Conservation (phyloP, 2,888 invertebrate genomes). For the Amphipyra berbera region DNA sequence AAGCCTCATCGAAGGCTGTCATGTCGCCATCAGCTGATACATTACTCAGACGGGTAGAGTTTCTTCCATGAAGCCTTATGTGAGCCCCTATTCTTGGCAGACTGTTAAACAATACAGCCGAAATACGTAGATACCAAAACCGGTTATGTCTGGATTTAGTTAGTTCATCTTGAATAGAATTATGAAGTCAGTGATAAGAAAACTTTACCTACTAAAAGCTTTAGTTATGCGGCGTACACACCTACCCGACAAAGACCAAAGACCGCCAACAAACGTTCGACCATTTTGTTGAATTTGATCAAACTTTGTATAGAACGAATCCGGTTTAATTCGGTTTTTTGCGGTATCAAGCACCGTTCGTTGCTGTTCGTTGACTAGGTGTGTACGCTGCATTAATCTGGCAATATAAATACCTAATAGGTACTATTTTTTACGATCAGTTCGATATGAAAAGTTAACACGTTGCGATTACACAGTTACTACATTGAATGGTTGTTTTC, state of each 20-base stretch:
- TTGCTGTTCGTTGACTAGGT: no score
- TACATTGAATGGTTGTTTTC: background rate
- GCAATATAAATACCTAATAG: no score
- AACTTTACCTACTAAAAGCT: background rate
- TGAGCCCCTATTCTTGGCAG: conserved; percentile 23
- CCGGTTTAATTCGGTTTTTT: no score
- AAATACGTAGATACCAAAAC: conserved; percentile 33
- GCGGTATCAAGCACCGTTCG: no score
- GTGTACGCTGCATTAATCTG: no score
- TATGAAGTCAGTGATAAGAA: background rate
- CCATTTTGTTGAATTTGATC: no score
- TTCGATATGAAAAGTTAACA: background rate
- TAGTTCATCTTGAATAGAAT: background rate
- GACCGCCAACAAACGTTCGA: no score
- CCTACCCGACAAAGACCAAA: no score
- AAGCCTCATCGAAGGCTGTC: conserved; percentile 69
- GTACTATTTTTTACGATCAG: no score
- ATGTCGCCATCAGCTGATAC: conserved; percentile 67
- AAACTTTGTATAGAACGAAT: no score
- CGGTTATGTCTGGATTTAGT: conserved; percentile 3
- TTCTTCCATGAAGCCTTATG: conserved; percentile 56
- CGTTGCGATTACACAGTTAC: background rate
- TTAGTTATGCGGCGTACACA: no score
- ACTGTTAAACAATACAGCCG: conserved; percentile 23
- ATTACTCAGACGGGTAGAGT: conserved; percentile 48